Evolutionary conservation across 2,797 vertebrate species (phyloP), one percentile per base, ranked within the genome.

Genomic region (Alosa sapidissima): DNA sequence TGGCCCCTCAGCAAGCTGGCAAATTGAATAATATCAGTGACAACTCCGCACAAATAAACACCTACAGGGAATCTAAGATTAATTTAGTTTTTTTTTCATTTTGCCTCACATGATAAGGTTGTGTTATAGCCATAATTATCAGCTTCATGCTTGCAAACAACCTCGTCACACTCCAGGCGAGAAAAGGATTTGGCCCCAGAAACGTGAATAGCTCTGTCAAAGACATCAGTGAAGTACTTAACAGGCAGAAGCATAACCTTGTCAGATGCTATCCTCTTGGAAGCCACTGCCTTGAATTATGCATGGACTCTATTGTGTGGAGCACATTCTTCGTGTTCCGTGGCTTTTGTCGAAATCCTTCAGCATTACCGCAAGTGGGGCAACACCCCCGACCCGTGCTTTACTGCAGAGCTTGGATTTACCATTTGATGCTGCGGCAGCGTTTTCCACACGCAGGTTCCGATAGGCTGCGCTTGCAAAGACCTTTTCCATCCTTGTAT

Each of bases 51-150:
- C 13, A 45, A 58, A 58, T 58, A 58, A 45, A 58, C 36, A 87
- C 88, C 72, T 84, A 85, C 7, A 86, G 88, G 82, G 81, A 87
- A 68, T 65, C 51, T 75, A 45, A 60, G 82, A 86, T 55, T 55
- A 60, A 86, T 85, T 87, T 65, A 36, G 82, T 36, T 86, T 84
- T 41, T 41, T 89, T 85, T 89, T 84, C 83, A 86, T 60, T 81
- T 81, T 84, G 84, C 78, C 82, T 85, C 82, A 68, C 82, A 28
- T 84, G 87, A 91, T 88, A 86, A 81, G 11, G 82, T 83, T 83
- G 83, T 54, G 85, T 84, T 82, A 88, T 90, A 90, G 83, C 84
- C n/a, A 62, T 88, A 88, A 85, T 84, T 83, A 88, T 78, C 75
- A 82, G 36, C 14, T 81, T 89, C n/a, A 0, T 65, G 62, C 87